These are phyloP conservation scores for Pachyrhynchus sulphureomaculatus DNA, from an alignment of 1,140 invertebrate genomes.

Conservation along the genomic window DNA sequence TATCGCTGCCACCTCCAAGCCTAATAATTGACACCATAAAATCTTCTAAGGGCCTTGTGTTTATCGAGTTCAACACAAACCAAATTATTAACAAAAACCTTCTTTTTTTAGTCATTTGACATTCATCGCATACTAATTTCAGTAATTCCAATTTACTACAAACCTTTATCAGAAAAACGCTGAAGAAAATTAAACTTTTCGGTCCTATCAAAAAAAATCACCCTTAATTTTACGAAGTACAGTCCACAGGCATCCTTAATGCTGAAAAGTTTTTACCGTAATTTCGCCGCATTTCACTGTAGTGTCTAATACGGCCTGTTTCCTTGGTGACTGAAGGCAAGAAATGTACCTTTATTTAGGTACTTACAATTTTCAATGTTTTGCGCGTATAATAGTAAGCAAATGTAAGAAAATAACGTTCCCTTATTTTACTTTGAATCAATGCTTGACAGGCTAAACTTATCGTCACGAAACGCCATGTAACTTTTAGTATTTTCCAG, in stretches of 20 bases:
- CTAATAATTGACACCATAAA: no score
- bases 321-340: conserved; percentile 13
- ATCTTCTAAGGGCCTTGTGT: no score
- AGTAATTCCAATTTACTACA: no score
- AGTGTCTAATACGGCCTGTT: conserved; percentile 16
- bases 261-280: not conserved
- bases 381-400: conserved; percentile 18
- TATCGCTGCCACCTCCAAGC: no score
- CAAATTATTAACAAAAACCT: no score
- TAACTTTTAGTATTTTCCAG: conserved; percentile 11
- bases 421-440: conserved; percentile 27
- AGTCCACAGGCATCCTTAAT: not conserved
- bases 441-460: conserved; percentile 28
- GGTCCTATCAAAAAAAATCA: no score
- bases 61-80: no score
- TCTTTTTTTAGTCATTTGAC: no score
- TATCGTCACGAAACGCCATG: conserved; percentile 20
- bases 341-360: conserved; percentile 19
- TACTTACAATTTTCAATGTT: conserved; percentile 22
- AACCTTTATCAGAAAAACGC: no score
- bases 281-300: not conserved
- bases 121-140: no score
- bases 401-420: conserved; percentile 28
- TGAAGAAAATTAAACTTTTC: no score
- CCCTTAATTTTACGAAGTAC: not conserved